These are phyloP conservation scores for Drosophila ogumai DNA, from an alignment of 1,140 invertebrate species.

Conservation along the genomic window DNA sequence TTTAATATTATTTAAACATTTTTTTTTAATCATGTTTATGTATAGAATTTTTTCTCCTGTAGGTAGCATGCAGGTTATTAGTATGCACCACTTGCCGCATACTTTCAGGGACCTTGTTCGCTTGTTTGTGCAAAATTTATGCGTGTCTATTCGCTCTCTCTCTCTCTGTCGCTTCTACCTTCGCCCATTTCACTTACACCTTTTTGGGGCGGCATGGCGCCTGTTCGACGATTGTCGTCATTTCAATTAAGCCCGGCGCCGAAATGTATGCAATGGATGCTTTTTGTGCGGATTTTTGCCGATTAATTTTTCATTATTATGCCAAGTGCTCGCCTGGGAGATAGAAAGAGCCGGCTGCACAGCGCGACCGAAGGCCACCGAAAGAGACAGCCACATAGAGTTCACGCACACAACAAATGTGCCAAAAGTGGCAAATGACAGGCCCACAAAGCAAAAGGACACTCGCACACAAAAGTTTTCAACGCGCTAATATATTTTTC, in stretches of 20 bases:
- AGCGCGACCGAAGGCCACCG: conserved; percentile 4
- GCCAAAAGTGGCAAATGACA: conserved; percentile 50
- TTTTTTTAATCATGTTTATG: no score
- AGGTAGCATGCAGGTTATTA: conserved; percentile 37
- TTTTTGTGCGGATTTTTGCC: conserved; percentile 52
- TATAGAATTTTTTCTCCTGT: not conserved
- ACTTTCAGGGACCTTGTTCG: conserved; percentile 45
- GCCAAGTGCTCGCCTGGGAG: conserved; percentile 48
- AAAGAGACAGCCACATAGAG: not conserved
- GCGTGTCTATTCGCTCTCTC: conserved; percentile 59
- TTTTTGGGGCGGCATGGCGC: conserved; percentile 44
- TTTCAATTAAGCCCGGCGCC: conserved; percentile 75
- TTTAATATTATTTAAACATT: no score
- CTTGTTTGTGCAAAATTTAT: conserved; percentile 70
- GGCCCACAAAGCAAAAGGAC: conserved; percentile 13
- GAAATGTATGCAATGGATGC: conserved; percentile 60
- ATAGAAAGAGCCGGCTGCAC: not conserved
- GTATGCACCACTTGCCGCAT: conserved; percentile 62
- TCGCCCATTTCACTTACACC: conserved; percentile 8
- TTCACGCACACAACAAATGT: conserved; percentile 42
- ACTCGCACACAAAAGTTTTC: conserved; percentile 23
- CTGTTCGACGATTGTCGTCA: conserved; percentile 43
- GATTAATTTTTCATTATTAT: conserved; percentile 76
- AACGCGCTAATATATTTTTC: conserved; percentile 50
- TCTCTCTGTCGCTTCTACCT: not conserved